Conservation (phyloP, 2,113 vertebrate genomes). For the Daphoenositta chrysoptera region DNA sequence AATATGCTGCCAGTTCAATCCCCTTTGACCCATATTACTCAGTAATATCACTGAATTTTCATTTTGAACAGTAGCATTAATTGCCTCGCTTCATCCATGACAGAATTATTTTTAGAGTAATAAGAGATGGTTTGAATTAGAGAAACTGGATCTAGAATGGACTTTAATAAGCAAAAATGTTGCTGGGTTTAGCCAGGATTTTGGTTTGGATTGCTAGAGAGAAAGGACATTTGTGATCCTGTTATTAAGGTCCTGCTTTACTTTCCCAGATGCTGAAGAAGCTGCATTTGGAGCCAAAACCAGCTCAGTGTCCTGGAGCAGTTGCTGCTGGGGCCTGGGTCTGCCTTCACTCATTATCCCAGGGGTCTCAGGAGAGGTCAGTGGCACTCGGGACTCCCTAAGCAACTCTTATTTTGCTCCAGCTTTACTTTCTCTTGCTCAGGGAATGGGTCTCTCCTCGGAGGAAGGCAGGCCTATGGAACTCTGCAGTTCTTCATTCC, state of each 20-base stretch:
- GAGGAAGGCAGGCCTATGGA: background rate
- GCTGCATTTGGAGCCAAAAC: background rate
- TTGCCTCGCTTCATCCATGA: background rate
- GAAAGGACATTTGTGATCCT: background rate
- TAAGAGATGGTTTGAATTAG: constrained; percentile 32
- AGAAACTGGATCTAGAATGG: constrained; percentile 15
- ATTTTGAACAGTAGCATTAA: background rate
- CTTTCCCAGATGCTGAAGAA: background rate
- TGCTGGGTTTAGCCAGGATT: background rate
- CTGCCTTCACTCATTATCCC: background rate
- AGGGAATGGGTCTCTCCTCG: fast-evolving
- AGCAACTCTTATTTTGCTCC: background rate
- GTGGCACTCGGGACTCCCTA: background rate
- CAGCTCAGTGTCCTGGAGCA: background rate
- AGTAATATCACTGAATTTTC: background rate
- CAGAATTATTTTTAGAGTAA: constrained; percentile 46
- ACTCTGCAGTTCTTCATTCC: background rate
- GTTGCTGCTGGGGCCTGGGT: background rate
- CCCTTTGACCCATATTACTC: constrained; percentile 35
- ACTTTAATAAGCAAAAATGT: background rate
- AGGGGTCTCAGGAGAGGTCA: background rate
- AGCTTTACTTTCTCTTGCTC: fast-evolving
- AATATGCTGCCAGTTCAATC: background rate
- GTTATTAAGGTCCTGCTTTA: background rate
- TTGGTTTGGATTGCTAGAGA: background rate